These are phyloP conservation scores for Zaprionus taronus DNA, from an alignment of 1,140 invertebrate genomes.

Conservation along the genomic window DNA sequence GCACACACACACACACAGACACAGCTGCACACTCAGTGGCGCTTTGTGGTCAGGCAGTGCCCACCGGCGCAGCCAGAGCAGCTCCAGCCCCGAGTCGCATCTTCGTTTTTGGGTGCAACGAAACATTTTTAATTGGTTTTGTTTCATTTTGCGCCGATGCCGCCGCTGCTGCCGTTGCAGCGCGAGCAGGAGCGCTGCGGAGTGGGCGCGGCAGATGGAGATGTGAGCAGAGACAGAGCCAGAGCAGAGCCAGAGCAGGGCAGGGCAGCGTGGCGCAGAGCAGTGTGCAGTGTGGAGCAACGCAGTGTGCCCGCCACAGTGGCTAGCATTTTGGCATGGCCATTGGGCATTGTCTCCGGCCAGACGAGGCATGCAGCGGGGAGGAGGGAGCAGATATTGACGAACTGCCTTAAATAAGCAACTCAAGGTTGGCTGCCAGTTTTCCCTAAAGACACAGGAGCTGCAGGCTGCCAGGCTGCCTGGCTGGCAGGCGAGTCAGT, in stretches of 20 bases:
- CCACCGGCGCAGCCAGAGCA: slow-evolving; percentile 53
- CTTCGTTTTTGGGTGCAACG: slow-evolving; percentile 82
- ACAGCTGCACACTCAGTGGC: slow-evolving; percentile 43
- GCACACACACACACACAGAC: slow-evolving; percentile 18
- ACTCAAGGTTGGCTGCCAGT: slow-evolving; percentile 81
- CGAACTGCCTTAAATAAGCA: slow-evolving; percentile 79
- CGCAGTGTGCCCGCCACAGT: slow-evolving; percentile 64
- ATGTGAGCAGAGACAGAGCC: slow-evolving; percentile 19
- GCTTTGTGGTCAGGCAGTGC: slow-evolving; percentile 58
- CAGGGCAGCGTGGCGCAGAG: neutral
- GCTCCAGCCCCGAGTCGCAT: slow-evolving; percentile 57
- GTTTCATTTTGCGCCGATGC: slow-evolving; percentile 79
- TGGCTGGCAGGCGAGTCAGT: slow-evolving; percentile 34
- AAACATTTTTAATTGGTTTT: slow-evolving; percentile 84
- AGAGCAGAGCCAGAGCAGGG: neutral
- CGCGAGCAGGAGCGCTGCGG: neutral
- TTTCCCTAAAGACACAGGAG: slow-evolving; percentile 73
- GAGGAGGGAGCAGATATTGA: slow-evolving; percentile 56
- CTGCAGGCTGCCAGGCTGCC: slow-evolving; percentile 1
- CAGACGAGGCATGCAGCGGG: neutral
- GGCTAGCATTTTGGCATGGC: slow-evolving; percentile 73
- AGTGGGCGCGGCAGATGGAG: slow-evolving; percentile 6
- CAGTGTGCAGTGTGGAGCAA: neutral
- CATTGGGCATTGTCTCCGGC: slow-evolving; percentile 66
- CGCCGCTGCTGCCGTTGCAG: slow-evolving; percentile 42